phyloP scores from a whole-genome alignment of 1,140 invertebrate species.

The Theocolax elegans region DNA sequence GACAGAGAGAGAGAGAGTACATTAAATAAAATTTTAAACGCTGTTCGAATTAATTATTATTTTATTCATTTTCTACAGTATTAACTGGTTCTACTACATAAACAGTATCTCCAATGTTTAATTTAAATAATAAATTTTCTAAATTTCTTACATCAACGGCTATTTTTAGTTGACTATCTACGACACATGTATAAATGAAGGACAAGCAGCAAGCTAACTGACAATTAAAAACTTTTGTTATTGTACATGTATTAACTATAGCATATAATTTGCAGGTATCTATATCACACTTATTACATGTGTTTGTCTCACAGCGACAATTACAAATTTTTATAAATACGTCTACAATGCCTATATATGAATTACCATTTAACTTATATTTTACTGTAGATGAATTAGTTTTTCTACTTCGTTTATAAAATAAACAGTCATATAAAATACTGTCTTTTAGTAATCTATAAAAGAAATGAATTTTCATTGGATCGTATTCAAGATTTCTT shows the following conservation, averaged over 20 bases:
- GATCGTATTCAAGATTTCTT: background rate
- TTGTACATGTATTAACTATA: background rate
- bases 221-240: background rate
- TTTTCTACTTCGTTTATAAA: background rate
- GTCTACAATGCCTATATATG: background rate
- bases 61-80: background rate
- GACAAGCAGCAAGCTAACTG: background rate
- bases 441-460: background rate
- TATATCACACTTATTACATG: background rate
- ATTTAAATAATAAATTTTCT: background rate
- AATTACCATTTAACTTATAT: background rate
- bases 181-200: background rate
- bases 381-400: background rate
- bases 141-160: background rate
- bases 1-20: too few species aligned
- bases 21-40: too few species aligned
- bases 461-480: background rate
- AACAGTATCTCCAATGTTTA: too few species aligned
- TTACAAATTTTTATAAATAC: background rate
- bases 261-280: background rate
- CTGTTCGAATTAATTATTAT: background rate
- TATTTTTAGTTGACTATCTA: background rate
- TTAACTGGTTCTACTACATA: background rate
- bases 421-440: background rate
- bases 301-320: background rate